A percentile compares a stretch with the other conserved stretches of the same genome.
These are phyloP conservation scores for Acipenser oxyrinchus DNA, from an alignment of 2,797 vertebrate species.

Conservation along the genomic window DNA sequence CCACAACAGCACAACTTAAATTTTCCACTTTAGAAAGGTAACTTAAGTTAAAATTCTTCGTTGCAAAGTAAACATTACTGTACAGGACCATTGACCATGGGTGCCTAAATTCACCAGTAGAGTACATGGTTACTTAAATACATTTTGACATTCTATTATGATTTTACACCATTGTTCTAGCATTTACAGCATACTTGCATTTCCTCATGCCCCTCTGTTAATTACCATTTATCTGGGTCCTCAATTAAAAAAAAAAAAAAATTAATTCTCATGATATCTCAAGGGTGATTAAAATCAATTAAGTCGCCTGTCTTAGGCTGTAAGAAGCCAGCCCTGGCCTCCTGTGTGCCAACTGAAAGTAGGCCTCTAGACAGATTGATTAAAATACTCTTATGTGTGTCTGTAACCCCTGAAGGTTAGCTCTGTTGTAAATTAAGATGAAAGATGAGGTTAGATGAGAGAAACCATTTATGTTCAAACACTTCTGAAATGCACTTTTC, in stretches of 20 bases:
- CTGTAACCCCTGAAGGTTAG: not conserved
- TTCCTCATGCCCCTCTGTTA: conserved; percentile 18
- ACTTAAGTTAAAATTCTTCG: too few relatives aligned
- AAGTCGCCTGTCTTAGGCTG: conserved; percentile 24
- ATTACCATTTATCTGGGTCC: conserved; percentile 23
- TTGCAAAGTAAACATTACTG: too few relatives aligned
- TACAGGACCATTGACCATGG: too few relatives aligned
- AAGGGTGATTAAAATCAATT: conserved; percentile 33
- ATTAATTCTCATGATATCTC: conserved; percentile 16
- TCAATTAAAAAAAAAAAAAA: conserved; percentile 26
- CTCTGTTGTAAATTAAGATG: not conserved
- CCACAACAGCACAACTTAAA: too few relatives aligned
- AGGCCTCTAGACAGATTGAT: conserved; percentile 3
- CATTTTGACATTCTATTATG: not conserved
- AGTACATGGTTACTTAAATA: not conserved
- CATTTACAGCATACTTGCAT: not conserved
- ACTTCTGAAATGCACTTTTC: too few relatives aligned
- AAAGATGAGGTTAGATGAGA: not conserved
- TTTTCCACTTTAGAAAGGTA: too few relatives aligned
- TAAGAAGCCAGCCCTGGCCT: conserved; percentile 13
- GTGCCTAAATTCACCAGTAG: too few relatives aligned
- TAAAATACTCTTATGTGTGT: not conserved
- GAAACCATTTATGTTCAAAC: too few relatives aligned
- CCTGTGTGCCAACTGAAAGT: not conserved
- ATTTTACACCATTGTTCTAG: conserved; percentile 1